Conservation (phyloP, 2,888 invertebrate species). For the Tenodera sinensis region DNA sequence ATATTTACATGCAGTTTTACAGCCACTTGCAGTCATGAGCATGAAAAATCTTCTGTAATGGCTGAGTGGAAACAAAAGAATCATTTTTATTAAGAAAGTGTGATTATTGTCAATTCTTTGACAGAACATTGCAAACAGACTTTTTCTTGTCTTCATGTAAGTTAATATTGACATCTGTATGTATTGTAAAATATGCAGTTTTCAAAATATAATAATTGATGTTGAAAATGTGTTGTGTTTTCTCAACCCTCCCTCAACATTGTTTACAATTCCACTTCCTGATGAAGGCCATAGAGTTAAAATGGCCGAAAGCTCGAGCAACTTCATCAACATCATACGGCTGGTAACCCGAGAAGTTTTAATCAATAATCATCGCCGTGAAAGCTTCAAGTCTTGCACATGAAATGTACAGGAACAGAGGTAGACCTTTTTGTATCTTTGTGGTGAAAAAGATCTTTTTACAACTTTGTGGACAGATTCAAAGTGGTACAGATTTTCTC, state of each 20-base stretch:
- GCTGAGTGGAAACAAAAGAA: background rate
- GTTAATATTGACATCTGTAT: constrained; percentile 29
- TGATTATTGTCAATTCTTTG: constrained; percentile 22
- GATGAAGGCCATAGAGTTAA: no score
- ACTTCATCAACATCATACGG: no score
- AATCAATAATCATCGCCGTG: no score
- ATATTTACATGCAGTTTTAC: constrained; percentile 11
- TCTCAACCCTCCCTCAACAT: background rate
- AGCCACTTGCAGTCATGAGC: constrained; percentile 4
- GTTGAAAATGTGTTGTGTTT: constrained; percentile 12
- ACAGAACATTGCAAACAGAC: constrained; percentile 15
- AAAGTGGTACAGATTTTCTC: no score
- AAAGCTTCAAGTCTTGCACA: no score
- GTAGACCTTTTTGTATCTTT: no score
- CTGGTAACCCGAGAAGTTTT: no score
- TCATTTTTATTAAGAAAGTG: constrained; percentile 20
- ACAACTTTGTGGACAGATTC: no score
- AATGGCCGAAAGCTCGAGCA: no score
- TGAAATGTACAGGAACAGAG: no score
- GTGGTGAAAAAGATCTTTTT: no score
- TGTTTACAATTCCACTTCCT: no score
- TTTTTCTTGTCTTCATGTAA: constrained; percentile 27
- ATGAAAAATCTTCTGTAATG: constrained; percentile 12
- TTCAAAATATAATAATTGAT: constrained; percentile 30
- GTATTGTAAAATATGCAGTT: constrained; percentile 30